Base-by-base conservation (phyloP, 2,797 vertebrate species). In the Muscicapa comitata region DNA sequence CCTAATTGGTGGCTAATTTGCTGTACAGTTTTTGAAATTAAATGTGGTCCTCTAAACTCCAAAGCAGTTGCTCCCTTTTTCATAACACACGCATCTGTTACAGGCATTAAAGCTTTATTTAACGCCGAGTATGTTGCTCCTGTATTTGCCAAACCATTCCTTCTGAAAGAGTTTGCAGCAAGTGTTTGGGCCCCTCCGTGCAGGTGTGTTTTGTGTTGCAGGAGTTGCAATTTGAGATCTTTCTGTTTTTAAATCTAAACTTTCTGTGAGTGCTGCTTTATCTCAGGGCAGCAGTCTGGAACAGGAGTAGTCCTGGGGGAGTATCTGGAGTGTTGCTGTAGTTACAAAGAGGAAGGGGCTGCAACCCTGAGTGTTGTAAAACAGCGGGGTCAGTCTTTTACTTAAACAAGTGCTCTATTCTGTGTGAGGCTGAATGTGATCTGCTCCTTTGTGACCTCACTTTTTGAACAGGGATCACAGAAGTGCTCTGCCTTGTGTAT, bases 131-230 rank as follows among this genome's bases (percentile, higher is more conserved):
- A 37, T 37, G 10, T 37, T 37, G 35, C 35, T 37, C 35, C 35
- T 37, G 35, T 37, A 37, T 37, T 10, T 37, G 10, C 35, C 35
- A 37, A 37, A n/a, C n/a, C 55, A 9, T 90, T 86, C 55, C 55
- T 83, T 66, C 38, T 37, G 42, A 6, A 74, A 10, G 84, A 74
- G 70, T 71, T 38, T 51, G 79, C n/a, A 35, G 79, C 72, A 61
- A 94, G 75, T 88, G 91, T 76, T 70, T 40, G 84, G 47, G 66
- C 57, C 77, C 73, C 75, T 72, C 38, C 9, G 10, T 71, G 71
- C 94, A 95, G 90, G 94, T 94, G 88, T 85, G 91, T 72, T 86
- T 91, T 72, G 66, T 88, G 78, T 86, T 83, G 33, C 67, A 48
- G 58, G 43, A 28, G 13, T 19, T 94, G 93, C 84, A 91, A 74